Conservation (phyloP, 2,113 vertebrate species). For the Microcebus griseorufus region DNA sequence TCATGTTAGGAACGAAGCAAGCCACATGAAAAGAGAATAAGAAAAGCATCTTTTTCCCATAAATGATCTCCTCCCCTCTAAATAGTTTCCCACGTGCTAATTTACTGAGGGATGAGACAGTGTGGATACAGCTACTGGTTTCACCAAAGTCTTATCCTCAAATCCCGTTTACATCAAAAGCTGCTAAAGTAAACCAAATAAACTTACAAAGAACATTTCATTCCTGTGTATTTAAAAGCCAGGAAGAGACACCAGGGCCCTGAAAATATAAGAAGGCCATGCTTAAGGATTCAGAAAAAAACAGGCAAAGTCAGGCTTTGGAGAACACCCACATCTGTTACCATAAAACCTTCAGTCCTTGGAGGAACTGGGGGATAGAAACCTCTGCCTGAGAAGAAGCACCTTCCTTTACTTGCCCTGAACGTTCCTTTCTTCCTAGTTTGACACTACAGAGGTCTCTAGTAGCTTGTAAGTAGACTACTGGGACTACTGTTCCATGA, state of each 20-base stretch:
- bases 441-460: fast-evolving
- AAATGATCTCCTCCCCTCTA: conserved; percentile 44
- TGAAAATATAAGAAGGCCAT: neutral
- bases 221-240: neutral
- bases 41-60: conserved; percentile 28
- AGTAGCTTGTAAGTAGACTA: neutral
- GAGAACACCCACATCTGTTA: neutral
- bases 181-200: conserved; percentile 46
- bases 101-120: neutral
- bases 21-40: conserved; percentile 14
- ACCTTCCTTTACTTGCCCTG: neutral
- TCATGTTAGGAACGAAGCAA: neutral
- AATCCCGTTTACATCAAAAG: conserved; percentile 14
- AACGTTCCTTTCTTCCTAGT: neutral
- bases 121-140: neutral
- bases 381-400: neutral
- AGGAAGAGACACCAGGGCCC: neutral
- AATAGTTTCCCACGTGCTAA: conserved; percentile 47
- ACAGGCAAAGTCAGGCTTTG: neutral
- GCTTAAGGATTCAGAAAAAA: neutral
- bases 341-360: neutral
- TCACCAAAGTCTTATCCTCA: neutral
- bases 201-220: conserved; percentile 57
- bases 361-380: neutral
- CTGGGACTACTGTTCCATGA: neutral